phyloP scores from a whole-genome alignment of 35 echinoderm and acorn worm species.

The Chiridota heheva region DNA sequence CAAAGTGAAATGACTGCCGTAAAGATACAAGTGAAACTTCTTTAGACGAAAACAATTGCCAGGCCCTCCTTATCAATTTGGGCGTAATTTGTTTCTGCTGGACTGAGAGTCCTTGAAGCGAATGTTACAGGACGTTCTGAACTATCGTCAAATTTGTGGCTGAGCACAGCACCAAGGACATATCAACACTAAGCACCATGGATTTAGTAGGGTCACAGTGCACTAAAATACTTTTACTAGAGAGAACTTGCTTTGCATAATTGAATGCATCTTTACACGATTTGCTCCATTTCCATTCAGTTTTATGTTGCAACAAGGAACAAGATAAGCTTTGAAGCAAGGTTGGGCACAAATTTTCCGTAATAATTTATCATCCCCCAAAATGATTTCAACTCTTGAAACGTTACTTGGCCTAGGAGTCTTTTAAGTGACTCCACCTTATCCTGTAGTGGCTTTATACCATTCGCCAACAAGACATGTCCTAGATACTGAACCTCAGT shows the following conservation, averaged over 20 bases:
- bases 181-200: slow-evolving; percentile 6
- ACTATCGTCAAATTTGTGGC: not conserved
- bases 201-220: not conserved
- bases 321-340: not conserved
- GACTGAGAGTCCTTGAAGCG: slow-evolving; percentile 2
- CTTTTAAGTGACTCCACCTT: not conserved
- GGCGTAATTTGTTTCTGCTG: no score
- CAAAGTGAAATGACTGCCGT: not conserved
- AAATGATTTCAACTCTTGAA: slow-evolving; percentile 1
- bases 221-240: not conserved
- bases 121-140: not conserved
- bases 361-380: not conserved
- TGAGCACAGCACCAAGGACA: slow-evolving; percentile 6
- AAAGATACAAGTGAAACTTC: slow-evolving; percentile 9
- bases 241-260: slow-evolving; percentile 2
- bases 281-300: not conserved
- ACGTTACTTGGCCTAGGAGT: not conserved
- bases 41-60: no score
- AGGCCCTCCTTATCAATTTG: no score
- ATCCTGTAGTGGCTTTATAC: not conserved
- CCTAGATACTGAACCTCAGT: not conserved
- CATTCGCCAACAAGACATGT: not conserved
- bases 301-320: not conserved
- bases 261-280: not conserved
- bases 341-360: not conserved